Base-by-base conservation (phyloP, 2,888 invertebrate species). In the Netelia inedita region DNA sequence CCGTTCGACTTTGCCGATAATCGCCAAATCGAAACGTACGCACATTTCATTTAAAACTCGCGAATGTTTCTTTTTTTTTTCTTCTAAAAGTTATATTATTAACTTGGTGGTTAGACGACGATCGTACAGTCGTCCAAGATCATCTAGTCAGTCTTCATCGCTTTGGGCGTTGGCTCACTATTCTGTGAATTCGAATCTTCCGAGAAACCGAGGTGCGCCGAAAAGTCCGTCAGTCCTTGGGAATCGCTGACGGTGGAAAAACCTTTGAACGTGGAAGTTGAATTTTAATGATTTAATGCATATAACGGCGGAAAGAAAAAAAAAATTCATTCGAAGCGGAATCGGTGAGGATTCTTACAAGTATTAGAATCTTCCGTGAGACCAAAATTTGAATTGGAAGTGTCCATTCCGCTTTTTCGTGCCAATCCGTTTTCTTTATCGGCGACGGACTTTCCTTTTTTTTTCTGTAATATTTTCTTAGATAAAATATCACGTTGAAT, bases 171-270 rank as follows among this genome's bases (percentile, higher is more conserved):
- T 75, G 96, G 96, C 91, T 97, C 97, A 92, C 97, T 97, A 90
- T 97, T 97, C 94, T 98, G 97, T 0, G 98, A 98, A 94, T 98
- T 98, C 11, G 98, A 98, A 93, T 98, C 98, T 94, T 98, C 98
- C 0, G 98, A 98, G 93, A 98, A 98, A 87, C 97, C 97, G 95
- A 97, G 96, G 91, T 97, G 96, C 21, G 96, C 95, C n/a, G 97
- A 97, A 91, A 97, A 97, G 87, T 98, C 98, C 41, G 97, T 97
- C 1, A 97, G 96, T 16, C 98, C 98, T 94, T 98, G 98, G 0
- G 98, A 98, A 94, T 98, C 98, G 92, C 98, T 98, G 8, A 98
- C 97, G 88, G 97, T 97, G 19, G 98, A 98, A 93, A 98, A 98
- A 95, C 97, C 98, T 98, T 93, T 10, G 94, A 66, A 59, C 46